Conservation (phyloP, 2,888 invertebrate genomes). For the Harpagoxenus sublaevis region DNA sequence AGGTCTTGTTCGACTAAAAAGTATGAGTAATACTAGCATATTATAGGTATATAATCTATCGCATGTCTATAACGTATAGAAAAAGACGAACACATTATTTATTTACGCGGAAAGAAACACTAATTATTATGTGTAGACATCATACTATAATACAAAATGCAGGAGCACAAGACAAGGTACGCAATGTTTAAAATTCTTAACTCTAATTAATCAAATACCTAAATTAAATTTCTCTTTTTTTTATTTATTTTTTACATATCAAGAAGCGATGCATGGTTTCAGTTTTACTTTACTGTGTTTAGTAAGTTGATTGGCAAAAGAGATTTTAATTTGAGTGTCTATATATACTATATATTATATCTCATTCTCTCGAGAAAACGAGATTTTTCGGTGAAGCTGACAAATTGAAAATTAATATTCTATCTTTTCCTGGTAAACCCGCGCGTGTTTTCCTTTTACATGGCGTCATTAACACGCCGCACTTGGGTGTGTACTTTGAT, state of each 20-base stretch:
- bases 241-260: background rate
- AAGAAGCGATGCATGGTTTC: no score
- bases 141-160: background rate
- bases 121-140: background rate
- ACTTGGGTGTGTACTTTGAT: slow-evolving; percentile 11
- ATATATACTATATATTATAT: no score
- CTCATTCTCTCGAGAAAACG: background rate
- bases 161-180: background rate
- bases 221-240: background rate
- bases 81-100: background rate
- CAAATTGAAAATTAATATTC: slow-evolving; percentile 10
- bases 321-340: background rate
- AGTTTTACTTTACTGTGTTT: slow-evolving; percentile 1
- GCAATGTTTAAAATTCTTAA: background rate
- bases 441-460: background rate
- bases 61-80: background rate
- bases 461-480: slow-evolving; percentile 14
- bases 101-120: background rate
- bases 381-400: background rate
- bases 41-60: background rate
- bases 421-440: background rate
- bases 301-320: background rate
- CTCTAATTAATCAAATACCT: background rate
- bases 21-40: background rate
- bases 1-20: slow-evolving; percentile 1